Evolutionary conservation across 2,888 invertebrate genomes (phyloP), one percentile per base, ranked within the genome.

Genomic region (Volucella inanis): DNA sequence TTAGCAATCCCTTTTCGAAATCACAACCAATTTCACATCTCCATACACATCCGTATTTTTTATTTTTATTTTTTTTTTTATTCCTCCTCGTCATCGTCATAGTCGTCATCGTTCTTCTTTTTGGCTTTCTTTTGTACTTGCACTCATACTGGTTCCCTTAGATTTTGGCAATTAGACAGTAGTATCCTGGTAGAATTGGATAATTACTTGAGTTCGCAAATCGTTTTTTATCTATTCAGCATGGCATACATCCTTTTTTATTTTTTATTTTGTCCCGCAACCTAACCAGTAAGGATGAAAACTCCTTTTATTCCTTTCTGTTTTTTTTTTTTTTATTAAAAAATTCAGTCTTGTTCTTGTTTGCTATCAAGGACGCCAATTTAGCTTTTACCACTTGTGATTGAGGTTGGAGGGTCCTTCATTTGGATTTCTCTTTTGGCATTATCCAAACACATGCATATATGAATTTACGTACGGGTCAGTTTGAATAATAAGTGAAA

Each of bases 161-260:
- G 55, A 67, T 68, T 67, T 54, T 75, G 79, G 79, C 83, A 79
- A 84, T 84, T 84, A 84, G 79, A 79, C 68, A 74, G 74, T 50
- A 84, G 83, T 84, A 84, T 75, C 79, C 79, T 84, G 70, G 68
- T 79, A 79, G 74, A 84, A 84, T 84, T 75, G 83, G 83, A 79
- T 84, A 84, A 84, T 84, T 79, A 84, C 83, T 79, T 79, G 79
- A 84, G 79, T 79, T 79, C 55, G 79, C 74, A 79, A 84, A 79
- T 84, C 78, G 83, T 70, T 70, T 75, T 64, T 61, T 59, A 74
- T 83, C 79, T 65, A 79, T 74, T 64, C 62, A 62, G 54, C 12
- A 70, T 68, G 49, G 67, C 52, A 61, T n/a, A 68, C 74, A 78
- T 83, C 83, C 78, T 78, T 83, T 68, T 62, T 74, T 61, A 57